Conservation (phyloP, 2,797 vertebrate species). For the Alectoris magna region DNA sequence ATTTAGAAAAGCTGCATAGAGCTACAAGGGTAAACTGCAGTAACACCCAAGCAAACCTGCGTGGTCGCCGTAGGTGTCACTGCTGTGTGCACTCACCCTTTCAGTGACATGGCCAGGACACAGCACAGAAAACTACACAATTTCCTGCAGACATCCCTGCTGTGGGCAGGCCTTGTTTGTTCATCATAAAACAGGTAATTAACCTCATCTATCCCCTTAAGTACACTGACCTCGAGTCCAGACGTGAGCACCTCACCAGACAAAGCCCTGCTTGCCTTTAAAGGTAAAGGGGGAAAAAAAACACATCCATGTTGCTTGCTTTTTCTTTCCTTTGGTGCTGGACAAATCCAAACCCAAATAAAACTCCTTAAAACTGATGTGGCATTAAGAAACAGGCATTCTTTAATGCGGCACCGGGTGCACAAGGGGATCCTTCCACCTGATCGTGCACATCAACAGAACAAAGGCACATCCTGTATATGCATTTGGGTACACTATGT, state of each 20-base stretch:
- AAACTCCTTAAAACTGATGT: too few species aligned
- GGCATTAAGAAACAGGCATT: too few species aligned
- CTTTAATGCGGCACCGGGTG: too few species aligned
- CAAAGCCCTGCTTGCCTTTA: constrained; percentile 4
- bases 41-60: not conserved
- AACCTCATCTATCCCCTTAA: not conserved
- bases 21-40: not conserved
- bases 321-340: too few species aligned
- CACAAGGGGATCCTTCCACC: too few species aligned
- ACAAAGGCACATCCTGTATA: too few species aligned
- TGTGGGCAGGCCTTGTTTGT: constrained; percentile 30
- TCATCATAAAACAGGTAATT: constrained; percentile 47
- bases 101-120: accelerated
- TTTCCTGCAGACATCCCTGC: constrained; percentile 22
- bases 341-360: too few species aligned
- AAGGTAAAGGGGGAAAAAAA: not conserved
- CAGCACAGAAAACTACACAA: not conserved
- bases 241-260: not conserved
- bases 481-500: too few species aligned
- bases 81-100: not conserved
- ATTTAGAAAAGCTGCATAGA: not conserved
- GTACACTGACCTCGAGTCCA: not conserved
- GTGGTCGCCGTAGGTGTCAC: not conserved
- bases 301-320: not conserved
- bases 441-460: not conserved